phyloP scores from a whole-genome alignment of 2,797 vertebrate species.

The Malacoraja senta region DNA sequence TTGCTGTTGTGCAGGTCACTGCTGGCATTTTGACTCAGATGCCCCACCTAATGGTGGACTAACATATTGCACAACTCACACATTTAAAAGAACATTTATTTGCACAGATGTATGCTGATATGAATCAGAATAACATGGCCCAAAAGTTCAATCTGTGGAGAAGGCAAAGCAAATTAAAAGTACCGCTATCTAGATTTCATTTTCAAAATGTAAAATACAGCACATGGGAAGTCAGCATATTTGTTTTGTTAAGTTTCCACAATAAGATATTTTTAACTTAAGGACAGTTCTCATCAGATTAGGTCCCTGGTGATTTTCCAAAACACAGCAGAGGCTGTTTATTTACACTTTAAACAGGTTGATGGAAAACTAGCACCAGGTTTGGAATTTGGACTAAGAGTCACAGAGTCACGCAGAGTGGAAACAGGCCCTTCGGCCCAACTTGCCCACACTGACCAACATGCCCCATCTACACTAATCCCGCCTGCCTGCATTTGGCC shows the following conservation, averaged over 20 bases:
- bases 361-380: background rate
- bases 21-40: no score
- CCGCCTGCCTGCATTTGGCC: no score
- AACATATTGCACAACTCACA: background rate
- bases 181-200: background rate
- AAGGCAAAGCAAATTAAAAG: background rate
- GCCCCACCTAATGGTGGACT: background rate
- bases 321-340: background rate
- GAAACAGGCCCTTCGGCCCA: no score
- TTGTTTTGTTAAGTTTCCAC: constrained; percentile 24
- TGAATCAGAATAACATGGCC: background rate
- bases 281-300: constrained; percentile 20
- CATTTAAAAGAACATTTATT: background rate
- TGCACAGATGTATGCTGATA: background rate
- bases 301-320: constrained; percentile 23
- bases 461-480: no score
- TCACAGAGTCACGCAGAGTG: no score
- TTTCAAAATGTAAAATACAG: background rate
- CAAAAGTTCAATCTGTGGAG: background rate
- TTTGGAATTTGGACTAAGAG: background rate
- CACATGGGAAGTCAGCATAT: background rate
- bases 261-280: constrained; percentile 27
- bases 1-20: no score
- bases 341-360: background rate
- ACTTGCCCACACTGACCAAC: no score